These are phyloP conservation scores for Dichetophora obliterata DNA, from an alignment of 2,888 invertebrate species.

Conservation along the genomic window DNA sequence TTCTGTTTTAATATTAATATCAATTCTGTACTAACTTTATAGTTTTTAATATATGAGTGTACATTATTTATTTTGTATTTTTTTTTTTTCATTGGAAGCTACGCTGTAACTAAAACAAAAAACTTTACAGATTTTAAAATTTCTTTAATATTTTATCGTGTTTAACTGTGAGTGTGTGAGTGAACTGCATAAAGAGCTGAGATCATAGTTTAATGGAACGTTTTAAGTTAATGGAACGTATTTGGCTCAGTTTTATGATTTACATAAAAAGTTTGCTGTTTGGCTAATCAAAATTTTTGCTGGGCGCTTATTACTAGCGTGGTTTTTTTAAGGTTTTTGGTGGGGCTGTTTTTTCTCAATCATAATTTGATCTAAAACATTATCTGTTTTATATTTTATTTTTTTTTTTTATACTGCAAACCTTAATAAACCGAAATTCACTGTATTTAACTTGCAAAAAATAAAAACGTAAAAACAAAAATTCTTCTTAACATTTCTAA, in stretches of 20 bases:
- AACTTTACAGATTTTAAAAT: not conserved
- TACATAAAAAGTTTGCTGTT: slow-evolving; percentile 25
- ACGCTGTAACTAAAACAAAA: not conserved
- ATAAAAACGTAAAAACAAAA: slow-evolving; percentile 7
- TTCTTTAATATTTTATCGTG: not conserved
- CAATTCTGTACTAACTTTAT: not conserved
- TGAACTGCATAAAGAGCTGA: slow-evolving; percentile 1
- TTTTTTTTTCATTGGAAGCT: slow-evolving; percentile 4
- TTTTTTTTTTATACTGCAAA: slow-evolving; percentile 23
- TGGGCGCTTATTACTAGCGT: slow-evolving; percentile 17
- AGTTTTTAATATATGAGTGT: not conserved
- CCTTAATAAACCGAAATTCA: not conserved
- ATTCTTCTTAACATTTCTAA: slow-evolving; percentile 23
- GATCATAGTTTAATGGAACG: not conserved
- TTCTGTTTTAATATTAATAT: not conserved
- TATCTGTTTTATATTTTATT: slow-evolving; percentile 38
- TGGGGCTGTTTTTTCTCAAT: slow-evolving; percentile 28
- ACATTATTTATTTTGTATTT: not conserved
- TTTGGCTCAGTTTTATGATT: slow-evolving; percentile 28
- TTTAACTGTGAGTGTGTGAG: not conserved
- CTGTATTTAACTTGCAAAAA: slow-evolving; percentile 30
- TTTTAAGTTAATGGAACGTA: slow-evolving; percentile 7
- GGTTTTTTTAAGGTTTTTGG: slow-evolving; percentile 25
- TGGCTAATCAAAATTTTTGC: slow-evolving; percentile 43
- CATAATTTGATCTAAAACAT: slow-evolving; percentile 37